Base-by-base conservation (phyloP, 2,888 invertebrate genomes). In the Melanostoma scalare region DNA sequence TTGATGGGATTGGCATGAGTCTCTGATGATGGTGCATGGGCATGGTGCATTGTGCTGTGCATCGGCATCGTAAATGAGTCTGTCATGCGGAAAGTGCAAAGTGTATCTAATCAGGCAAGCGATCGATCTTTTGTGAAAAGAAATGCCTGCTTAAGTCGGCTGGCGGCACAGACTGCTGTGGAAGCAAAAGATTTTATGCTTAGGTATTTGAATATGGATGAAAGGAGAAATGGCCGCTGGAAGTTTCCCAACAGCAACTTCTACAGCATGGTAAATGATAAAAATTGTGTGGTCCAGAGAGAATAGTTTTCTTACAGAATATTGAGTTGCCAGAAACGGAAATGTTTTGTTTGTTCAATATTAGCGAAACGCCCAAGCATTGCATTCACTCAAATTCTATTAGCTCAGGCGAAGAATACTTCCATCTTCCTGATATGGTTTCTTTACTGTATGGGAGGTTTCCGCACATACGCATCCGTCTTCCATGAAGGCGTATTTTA, bases 21-120 rank as follows among this genome's bases (percentile, higher is more conserved):
- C 55, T 6, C 8, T 9, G 30, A 33, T 40, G 33, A 61, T 52
- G 55, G 30, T 46, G 35, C 20, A 65, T 53, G 9, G 44, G 35
- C 20, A 65, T 36, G 46, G 50, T 46, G 44, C 44, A 61, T 68
- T 77, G 56, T 61, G n/a, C 10, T 40, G 46, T 75, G 67, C 65
- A 67, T 52, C 71, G 42, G 65, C 71, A 36, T 72, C 48, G 56
- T 60, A 81, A 76, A 72, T 81, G 61, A 72, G 60, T 65, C 67
- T 73, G 67, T 78, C 68, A 73, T 73, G 63, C 78, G 73, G 73
- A 82, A 78, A 82, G 73, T 74, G 78, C 73, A 78, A 74, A 78
- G 73, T 82, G 73, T 82, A 78, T 78, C 78, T 82, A 74, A 82
- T 82, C 78, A 58, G 48, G 53, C 61, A 65, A 55, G n/a, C 73